These are phyloP conservation scores for Actenoides lindsayi DNA, from an alignment of 2,113 vertebrate genomes.

Conservation along the genomic window DNA sequence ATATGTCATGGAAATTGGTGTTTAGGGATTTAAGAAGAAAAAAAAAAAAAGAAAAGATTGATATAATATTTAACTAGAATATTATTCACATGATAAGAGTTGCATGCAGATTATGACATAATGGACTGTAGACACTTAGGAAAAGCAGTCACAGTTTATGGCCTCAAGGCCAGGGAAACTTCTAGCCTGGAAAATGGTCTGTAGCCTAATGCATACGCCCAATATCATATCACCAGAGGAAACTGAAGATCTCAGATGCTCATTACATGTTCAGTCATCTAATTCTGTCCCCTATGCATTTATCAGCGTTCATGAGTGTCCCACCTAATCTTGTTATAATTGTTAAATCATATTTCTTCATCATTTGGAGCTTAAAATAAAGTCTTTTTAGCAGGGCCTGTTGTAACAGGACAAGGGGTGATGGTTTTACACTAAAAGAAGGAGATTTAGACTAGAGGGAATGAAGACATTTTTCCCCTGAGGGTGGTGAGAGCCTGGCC, in stretches of 20 bases:
- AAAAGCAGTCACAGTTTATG: not conserved
- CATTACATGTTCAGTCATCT: not conserved
- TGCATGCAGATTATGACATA: not conserved
- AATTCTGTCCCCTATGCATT: not conserved
- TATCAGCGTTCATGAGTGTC: not conserved
- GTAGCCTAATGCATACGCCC: not conserved
- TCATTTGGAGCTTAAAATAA: not conserved
- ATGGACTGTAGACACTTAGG: not conserved
- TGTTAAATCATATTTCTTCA: not conserved
- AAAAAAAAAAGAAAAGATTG: not conserved
- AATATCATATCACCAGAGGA: not conserved
- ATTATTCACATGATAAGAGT: slow-evolving; percentile 9
- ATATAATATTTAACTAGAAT: slow-evolving; percentile 27
- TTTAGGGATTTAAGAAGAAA: not conserved
- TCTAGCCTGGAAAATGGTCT: not conserved
- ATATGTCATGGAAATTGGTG: slow-evolving; percentile 18
- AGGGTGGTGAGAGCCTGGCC: not conserved
- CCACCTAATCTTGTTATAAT: not conserved
- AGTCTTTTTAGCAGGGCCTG: not conserved
- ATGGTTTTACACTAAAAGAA: not conserved
- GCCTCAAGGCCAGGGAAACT: not conserved
- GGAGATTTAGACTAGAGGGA: not conserved
- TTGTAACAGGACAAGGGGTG: not conserved
- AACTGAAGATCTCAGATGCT: not conserved
- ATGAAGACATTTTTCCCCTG: not conserved